phyloP scores from a whole-genome alignment of 2,113 vertebrate genomes.

The Phoxinus phoxinus region DNA sequence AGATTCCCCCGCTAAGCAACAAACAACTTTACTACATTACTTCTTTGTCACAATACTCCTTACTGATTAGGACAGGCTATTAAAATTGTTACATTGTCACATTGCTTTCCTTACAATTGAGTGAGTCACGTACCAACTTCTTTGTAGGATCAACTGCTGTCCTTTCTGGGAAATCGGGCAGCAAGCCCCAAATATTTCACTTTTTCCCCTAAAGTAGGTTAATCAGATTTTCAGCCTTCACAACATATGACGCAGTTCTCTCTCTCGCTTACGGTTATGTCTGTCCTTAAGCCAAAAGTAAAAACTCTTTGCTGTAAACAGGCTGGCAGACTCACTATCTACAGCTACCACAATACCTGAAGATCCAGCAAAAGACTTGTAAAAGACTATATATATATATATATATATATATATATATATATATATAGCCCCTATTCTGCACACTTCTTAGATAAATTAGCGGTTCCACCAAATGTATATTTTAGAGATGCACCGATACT shows the following conservation, averaged over 20 bases:
- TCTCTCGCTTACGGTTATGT: conserved; percentile 47
- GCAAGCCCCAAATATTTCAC: conserved; percentile 55
- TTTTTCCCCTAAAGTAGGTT: conserved; percentile 73
- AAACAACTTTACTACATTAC: neutral
- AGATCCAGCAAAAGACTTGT: no score
- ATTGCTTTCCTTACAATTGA: neutral
- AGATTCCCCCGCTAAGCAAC: neutral
- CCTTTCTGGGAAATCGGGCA: neutral
- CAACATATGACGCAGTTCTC: conserved; percentile 75
- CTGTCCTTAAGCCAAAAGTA: conserved; percentile 66
- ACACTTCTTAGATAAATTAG: no score
- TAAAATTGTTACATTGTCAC: neutral
- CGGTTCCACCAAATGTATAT: no score
- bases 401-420: no score
- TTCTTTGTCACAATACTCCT: neutral
- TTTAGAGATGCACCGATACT: no score
- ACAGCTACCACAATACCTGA: no score
- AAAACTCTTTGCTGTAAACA: conserved; percentile 73
- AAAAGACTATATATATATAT: no score
- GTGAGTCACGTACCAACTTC: neutral
- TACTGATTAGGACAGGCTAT: neutral
- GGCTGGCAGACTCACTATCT: conserved; percentile 64
- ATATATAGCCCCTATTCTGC: no score
- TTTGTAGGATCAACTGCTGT: conserved; percentile 1
- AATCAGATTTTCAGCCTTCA: conserved; percentile 76